Evolutionary conservation across 92 coral and sea anemone genomes (phyloP), one percentile per base, ranked within the genome.

Genomic region (Bergia puertoricense): DNA sequence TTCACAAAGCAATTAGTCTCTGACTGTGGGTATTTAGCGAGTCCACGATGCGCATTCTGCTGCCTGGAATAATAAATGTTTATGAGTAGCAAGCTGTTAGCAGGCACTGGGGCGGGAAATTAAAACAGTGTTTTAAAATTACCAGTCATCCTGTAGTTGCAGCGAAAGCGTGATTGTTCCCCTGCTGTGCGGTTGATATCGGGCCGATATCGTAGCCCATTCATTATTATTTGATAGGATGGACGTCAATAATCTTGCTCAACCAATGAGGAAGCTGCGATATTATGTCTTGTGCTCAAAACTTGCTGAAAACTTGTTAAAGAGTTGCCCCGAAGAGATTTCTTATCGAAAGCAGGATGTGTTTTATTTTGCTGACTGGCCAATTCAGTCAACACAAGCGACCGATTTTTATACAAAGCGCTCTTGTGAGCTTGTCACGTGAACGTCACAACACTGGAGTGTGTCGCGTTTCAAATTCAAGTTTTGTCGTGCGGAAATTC

Each of bases 151-250:
- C 79, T 14, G 85, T 16, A 79, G 73, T 48, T 84, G 79, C 44
- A 71, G 77, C 37, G 78, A 84, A 71, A 69, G 78, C 51, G 62
- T 84, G 87, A 84, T 44, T 84, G 30, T 84, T 69, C 75, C 79
- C 87, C 87, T 39, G 79, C 87, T 84, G 87, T 84, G 87, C 87
- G 87, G 87, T 84, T 84, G 87, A 84, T 84, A 84, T 40, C 7
- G 66, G 78, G 45, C 87, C 78, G 87, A 84, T 84, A 84, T 84
- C 78, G 37, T 71, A 43, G 79, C 87, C 74, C 77, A 45, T 71
- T 69, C 77, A 84, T 84, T 42, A 84, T 84, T 84, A 84, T 84
- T 84, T 84, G 69, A 84, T 84, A 20, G 87, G 79, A 48, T 73
- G 66, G 51, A 84, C 87, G 87, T 84, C 87, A 84, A 39, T 18